Base-by-base conservation (phyloP, 2,888 invertebrate species). In the Nemoura dubitans region DNA sequence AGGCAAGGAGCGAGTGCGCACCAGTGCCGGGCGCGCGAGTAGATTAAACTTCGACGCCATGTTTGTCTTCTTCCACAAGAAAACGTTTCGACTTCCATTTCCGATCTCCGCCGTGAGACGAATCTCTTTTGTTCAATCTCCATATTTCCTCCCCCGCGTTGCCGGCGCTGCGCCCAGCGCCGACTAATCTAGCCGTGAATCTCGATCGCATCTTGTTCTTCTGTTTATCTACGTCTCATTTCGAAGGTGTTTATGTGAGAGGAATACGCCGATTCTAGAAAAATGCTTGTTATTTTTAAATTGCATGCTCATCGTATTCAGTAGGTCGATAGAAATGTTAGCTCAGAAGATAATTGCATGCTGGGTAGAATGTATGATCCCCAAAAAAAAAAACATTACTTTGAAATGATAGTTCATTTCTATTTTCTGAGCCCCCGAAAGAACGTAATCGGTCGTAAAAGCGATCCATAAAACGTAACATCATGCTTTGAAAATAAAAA, bases 41-140 rank as follows among this genome's bases (percentile, higher is more conserved):
- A 84, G 84, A 84, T 84, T 84, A 84, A 84, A 84, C 59, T 84
- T 59, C 28, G 1, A 21, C 43, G 84, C 59, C 84, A 84, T 84
- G 84, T 84, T 84, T 84, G 76, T 84, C 84, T 84, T 84, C 84
- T 84, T 84, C 84, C 84, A 76, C 29, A 26, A 84, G 59, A 59
- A 29, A 76, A 76, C 59, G 84, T 76, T 76, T 59, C 84, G 84
- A 59, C 76, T 84, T 59, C 84, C 84, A 84, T 84, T 84, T 84
- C 84, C 84, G 84, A 84, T 84, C 59, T 76, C n/a, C 29, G 25
- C 27, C 84, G 76, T 84, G 84, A 28, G 76, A 27, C 76, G 84
- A 84, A 84, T 84, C 59, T 84, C 59, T 26, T 28, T 28, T 84
- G 84, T 84, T 84, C 84, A 43, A 84, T 84, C 84, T 84, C 84